Conservation (phyloP, 2,113 vertebrate species). For the Pseudonaja textilis region DNA sequence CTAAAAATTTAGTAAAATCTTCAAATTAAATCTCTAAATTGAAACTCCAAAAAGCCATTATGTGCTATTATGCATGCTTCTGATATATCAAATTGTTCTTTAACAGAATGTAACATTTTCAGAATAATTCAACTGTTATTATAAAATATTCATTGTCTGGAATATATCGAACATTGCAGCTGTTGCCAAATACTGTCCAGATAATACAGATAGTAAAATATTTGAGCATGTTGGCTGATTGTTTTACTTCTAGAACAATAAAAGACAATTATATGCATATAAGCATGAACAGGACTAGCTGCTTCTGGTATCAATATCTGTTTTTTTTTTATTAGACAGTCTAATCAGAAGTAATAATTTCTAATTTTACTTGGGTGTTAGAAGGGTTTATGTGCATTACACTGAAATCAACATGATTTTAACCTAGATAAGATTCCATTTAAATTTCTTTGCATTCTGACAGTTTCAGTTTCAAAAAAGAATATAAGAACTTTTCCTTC, state of each 20-base stretch:
- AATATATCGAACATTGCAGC: not conserved
- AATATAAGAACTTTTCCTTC: not conserved
- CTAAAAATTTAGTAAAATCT: not conserved
- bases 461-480: not conserved
- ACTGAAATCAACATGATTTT: not conserved
- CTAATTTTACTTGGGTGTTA: not conserved
- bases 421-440: not conserved
- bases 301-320: not conserved
- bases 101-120: not conserved
- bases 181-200: not conserved
- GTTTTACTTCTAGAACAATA: not conserved
- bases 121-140: not conserved
- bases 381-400: not conserved
- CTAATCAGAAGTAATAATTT: not conserved
- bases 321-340: not conserved
- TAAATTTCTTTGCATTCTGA: not conserved
- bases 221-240: not conserved
- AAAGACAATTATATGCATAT: not conserved
- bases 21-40: not conserved
- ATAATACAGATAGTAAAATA: not conserved
- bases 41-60: not conserved
- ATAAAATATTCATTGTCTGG: not conserved
- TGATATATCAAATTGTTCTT: not conserved
- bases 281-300: not conserved
- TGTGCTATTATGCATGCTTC: not conserved